Conservation (phyloP, 2,113 vertebrate species). For the Sula dactylatra region DNA sequence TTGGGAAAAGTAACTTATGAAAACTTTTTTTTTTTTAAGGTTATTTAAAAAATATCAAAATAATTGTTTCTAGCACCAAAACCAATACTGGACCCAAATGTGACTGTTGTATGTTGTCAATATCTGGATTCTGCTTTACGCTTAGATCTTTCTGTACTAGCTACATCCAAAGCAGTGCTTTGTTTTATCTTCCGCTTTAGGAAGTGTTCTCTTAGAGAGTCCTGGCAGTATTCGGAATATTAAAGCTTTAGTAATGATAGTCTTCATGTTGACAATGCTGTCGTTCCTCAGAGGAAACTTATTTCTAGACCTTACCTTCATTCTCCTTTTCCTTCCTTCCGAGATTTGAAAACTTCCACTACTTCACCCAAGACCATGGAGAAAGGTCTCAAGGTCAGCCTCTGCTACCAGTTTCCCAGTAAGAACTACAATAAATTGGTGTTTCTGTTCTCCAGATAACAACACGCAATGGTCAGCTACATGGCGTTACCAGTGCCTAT, state of each 20-base stretch:
- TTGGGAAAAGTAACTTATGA: background rate
- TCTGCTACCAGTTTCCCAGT: background rate
- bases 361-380: background rate
- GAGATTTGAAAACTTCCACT: background rate
- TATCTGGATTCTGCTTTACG: background rate
- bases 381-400: background rate
- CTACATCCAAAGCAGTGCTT: background rate
- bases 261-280: background rate
- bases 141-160: background rate
- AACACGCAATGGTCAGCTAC: background rate
- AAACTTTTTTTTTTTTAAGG: background rate
- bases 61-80: background rate
- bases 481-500: background rate
- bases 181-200: background rate
- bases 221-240: background rate
- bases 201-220: background rate
- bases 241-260: background rate
- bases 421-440: background rate
- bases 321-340: background rate
- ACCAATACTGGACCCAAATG: background rate
- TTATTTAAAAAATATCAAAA: background rate
- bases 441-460: background rate
- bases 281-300: background rate
- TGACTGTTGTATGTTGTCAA: background rate
- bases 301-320: background rate